phyloP scores from a whole-genome alignment of 2,888 invertebrate species.

The Plebejus melissa region DNA sequence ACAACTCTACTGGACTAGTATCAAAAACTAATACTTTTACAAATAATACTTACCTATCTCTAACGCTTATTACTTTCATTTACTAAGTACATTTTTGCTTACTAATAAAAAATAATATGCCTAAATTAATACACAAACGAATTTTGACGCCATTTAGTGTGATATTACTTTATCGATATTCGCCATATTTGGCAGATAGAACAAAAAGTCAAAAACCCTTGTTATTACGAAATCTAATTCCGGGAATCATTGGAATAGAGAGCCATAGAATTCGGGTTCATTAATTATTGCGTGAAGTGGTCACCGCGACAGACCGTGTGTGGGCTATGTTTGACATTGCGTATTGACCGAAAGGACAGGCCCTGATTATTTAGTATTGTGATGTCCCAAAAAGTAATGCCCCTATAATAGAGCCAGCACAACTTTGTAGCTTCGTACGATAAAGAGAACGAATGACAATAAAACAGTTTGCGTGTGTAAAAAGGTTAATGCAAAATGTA shows the following conservation, averaged over 20 bases:
- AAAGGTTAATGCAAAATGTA: too few species aligned
- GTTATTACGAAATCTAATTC: background rate
- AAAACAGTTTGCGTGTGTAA: too few species aligned
- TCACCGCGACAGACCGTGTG: background rate
- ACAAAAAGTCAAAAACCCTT: background rate
- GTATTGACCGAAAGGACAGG: background rate
- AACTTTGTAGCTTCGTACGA: too few species aligned
- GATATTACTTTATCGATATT: background rate
- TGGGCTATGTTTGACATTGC: background rate
- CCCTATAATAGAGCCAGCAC: background rate
- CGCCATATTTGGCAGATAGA: background rate
- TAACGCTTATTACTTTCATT: too few species aligned
- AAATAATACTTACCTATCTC: too few species aligned
- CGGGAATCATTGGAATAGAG: constrained; percentile 1
- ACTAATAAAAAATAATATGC: too few species aligned
- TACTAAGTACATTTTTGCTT: too few species aligned
- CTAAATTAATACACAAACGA: too few species aligned
- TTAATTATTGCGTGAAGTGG: constrained; percentile 10
- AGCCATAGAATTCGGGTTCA: constrained; percentile 14
- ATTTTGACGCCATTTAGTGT: too few species aligned
- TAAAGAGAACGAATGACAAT: too few species aligned
- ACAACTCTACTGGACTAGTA: background rate
- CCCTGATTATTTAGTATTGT: background rate
- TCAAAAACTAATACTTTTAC: background rate
- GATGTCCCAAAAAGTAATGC: background rate